Percentiles rank a stretch among this genome's conserved stretches.
phyloP scores from a whole-genome alignment of 2,797 vertebrate species.

The Karalla daura region DNA sequence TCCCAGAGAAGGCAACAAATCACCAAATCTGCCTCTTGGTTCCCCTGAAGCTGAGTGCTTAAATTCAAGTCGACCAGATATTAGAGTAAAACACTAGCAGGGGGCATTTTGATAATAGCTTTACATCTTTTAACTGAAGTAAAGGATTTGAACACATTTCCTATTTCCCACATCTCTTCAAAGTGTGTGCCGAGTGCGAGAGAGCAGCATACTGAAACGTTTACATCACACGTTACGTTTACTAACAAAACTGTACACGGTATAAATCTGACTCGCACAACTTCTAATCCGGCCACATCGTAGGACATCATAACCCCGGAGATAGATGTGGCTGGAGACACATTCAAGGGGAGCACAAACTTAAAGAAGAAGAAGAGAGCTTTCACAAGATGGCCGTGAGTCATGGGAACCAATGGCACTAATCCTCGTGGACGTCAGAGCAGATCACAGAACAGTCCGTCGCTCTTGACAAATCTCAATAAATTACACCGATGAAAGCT shows the following conservation, averaged over 20 bases:
- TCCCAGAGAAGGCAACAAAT: background rate
- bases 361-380: slow-evolving; percentile 19
- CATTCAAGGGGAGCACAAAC: slow-evolving; percentile 42
- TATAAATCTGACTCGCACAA: slow-evolving; percentile 43
- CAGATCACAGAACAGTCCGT: slow-evolving; percentile 56
- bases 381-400: slow-evolving; percentile 45
- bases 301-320: slow-evolving; percentile 39
- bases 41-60: too few relatives aligned
- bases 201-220: slow-evolving; percentile 54
- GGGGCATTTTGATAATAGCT: background rate
- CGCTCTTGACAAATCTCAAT: slow-evolving; percentile 35
- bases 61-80: background rate
- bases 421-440: slow-evolving; percentile 41
- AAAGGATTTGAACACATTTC: background rate
- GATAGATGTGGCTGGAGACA: slow-evolving; percentile 40
- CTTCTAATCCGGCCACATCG: slow-evolving; percentile 37
- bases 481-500: slow-evolving; percentile 44
- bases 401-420: slow-evolving; percentile 38
- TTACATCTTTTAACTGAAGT: background rate
- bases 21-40: background rate
- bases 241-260: slow-evolving; percentile 54
- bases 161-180: slow-evolving; percentile 13
- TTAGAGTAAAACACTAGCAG: background rate
- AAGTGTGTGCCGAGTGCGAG: slow-evolving; percentile 33
- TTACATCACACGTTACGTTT: slow-evolving; percentile 55